Conservation (phyloP, 1,140 invertebrate genomes). For the Adelges cooleyi region DNA sequence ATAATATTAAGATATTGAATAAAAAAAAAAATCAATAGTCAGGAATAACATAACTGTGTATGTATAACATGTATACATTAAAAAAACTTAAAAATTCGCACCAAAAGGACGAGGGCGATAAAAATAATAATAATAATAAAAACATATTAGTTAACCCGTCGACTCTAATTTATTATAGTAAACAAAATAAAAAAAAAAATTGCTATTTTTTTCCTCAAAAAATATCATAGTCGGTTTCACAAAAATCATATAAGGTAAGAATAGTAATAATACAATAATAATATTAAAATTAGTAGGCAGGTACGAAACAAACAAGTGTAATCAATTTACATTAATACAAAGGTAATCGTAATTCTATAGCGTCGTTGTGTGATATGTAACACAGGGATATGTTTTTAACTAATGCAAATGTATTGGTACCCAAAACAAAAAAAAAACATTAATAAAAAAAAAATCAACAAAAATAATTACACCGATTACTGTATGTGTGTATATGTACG, state of each 20-base stretch:
- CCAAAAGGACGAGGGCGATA: constrained; percentile 19
- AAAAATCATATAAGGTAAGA: neutral
- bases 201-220: too few relatives aligned
- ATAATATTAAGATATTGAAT: neutral
- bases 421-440: constrained; percentile 15
- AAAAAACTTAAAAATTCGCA: constrained; percentile 28
- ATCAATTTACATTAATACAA: constrained; percentile 3
- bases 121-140: constrained; percentile 9
- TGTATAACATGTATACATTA: neutral
- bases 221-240: too few relatives aligned
- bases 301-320: constrained; percentile 10
- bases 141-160: neutral
- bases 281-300: neutral
- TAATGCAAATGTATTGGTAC: constrained; percentile 20
- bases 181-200: too few relatives aligned
- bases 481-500: constrained; percentile 1
- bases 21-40: neutral
- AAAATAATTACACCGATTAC: neutral
- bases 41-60: constrained; percentile 5
- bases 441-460: too few relatives aligned
- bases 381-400: constrained; percentile 26
- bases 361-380: constrained; percentile 28
- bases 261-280: neutral
- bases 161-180: neutral
- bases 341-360: constrained; percentile 17